phyloP scores from a whole-genome alignment of 2,113 vertebrate genomes.

The Cisticola juncidis region DNA sequence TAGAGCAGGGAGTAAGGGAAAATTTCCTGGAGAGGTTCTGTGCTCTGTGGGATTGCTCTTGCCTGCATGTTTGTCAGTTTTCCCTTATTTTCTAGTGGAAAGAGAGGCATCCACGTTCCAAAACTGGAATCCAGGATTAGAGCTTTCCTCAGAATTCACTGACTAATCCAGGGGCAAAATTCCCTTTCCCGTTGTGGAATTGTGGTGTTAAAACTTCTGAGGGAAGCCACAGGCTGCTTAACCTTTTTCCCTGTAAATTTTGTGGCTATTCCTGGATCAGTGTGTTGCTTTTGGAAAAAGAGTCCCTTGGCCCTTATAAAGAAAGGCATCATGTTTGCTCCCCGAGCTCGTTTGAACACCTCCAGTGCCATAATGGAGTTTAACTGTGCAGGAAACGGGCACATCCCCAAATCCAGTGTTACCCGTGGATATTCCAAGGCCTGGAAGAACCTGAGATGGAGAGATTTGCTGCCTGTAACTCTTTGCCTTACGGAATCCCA shows the following conservation, averaged over 20 bases:
- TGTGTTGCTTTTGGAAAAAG: neutral
- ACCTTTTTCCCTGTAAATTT: neutral
- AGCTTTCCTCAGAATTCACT: neutral
- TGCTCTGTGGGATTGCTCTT: neutral
- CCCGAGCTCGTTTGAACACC: neutral
- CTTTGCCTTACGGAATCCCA: neutral
- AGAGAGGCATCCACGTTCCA: neutral
- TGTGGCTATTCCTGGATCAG: neutral
- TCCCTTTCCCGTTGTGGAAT: neutral
- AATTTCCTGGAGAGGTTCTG: neutral
- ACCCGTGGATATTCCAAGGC: neutral
- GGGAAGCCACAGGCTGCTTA: neutral
- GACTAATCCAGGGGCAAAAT: neutral
- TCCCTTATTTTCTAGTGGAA: neutral
- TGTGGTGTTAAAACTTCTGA: neutral
- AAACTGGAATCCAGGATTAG: neutral
- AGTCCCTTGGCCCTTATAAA: neutral
- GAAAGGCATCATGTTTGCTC: neutral
- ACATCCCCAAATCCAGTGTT: neutral
- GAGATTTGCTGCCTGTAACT: neutral
- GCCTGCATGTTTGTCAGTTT: neutral
- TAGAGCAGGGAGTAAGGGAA: neutral
- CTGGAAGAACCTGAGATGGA: neutral
- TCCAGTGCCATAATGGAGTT: neutral
- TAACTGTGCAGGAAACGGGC: neutral